These are phyloP conservation scores for Lepeophtheirus nordmannii DNA, from an alignment of 2,888 invertebrate species.

Conservation along the genomic window DNA sequence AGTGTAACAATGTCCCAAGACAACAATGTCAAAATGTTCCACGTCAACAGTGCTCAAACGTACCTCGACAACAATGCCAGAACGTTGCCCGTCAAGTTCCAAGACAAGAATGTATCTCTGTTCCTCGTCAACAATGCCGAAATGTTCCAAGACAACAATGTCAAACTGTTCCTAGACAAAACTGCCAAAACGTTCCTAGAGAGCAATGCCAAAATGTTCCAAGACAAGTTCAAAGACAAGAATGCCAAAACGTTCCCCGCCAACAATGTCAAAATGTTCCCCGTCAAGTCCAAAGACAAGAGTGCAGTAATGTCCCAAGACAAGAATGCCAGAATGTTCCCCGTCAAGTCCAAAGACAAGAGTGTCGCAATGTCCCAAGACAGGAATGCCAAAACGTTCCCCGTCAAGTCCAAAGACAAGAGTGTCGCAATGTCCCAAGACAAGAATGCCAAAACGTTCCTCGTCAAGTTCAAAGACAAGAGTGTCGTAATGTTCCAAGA, in stretches of 20 bases:
- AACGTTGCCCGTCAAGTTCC: conserved; percentile 8
- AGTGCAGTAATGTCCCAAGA: background rate
- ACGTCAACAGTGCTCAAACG: conserved; percentile 14
- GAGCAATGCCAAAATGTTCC: conserved; percentile 8
- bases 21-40: conserved; percentile 14
- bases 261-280: conserved; percentile 15
- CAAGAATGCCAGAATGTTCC: conserved; percentile 5
- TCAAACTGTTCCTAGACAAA: conserved; percentile 9
- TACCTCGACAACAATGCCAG: conserved; percentile 11
- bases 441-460: conserved; percentile 17
- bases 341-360: conserved; percentile 9
- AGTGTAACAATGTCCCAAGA: conserved; percentile 8
- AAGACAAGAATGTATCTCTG: conserved; percentile 8
- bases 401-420: conserved; percentile 10
- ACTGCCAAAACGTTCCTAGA: conserved; percentile 8
- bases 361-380: conserved; percentile 16
- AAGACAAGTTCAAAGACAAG: conserved; percentile 11
- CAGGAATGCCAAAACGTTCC: conserved; percentile 11
- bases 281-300: background rate
- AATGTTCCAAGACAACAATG: conserved; percentile 12
- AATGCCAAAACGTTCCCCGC: conserved; percentile 11
- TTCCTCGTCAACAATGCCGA: conserved; percentile 5
- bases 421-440: conserved; percentile 7
- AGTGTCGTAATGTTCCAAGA: conserved; percentile 14
- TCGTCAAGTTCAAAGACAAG: conserved; percentile 8